Percentiles rank a stretch among this genome's conserved stretches.
Conservation (phyloP, 2,888 invertebrate genomes). For the Catonia carolina region DNA sequence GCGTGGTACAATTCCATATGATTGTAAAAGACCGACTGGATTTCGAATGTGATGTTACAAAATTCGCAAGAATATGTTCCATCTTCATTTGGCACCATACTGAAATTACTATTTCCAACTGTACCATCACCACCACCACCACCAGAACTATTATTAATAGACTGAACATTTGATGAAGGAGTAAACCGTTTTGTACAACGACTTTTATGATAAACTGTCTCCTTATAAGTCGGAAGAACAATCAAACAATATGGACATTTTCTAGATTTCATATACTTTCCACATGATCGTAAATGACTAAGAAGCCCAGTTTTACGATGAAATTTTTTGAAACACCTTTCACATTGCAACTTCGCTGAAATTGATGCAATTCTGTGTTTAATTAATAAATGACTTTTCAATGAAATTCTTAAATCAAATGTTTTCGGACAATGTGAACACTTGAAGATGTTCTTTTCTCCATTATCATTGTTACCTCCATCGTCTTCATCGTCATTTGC, state of each 20-base stretch:
- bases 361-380: background rate
- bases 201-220: constrained; percentile 3
- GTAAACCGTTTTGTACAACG: constrained; percentile 1
- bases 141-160: background rate
- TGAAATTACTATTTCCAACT: background rate
- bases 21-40: constrained; percentile 10
- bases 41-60: constrained; percentile 20
- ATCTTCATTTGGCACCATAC: background rate
- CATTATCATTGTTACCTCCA: background rate
- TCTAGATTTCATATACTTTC: background rate
- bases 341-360: constrained; percentile 4
- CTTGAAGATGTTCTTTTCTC: background rate
- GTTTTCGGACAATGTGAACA: constrained; percentile 1
- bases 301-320: constrained; percentile 11
- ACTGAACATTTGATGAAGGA: too few species aligned
- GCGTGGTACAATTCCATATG: constrained; percentile 21
- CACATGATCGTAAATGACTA: constrained; percentile 16
- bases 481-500: too few species aligned
- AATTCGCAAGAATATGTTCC: constrained; percentile 8
- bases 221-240: background rate
- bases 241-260: background rate
- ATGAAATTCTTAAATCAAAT: constrained; percentile 3
- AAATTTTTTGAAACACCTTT: constrained; percentile 14
- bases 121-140: too few species aligned
- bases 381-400: background rate